Evolutionary conservation across 2,113 vertebrate species (phyloP).

Genomic region (Pterocles orientalis): DNA sequence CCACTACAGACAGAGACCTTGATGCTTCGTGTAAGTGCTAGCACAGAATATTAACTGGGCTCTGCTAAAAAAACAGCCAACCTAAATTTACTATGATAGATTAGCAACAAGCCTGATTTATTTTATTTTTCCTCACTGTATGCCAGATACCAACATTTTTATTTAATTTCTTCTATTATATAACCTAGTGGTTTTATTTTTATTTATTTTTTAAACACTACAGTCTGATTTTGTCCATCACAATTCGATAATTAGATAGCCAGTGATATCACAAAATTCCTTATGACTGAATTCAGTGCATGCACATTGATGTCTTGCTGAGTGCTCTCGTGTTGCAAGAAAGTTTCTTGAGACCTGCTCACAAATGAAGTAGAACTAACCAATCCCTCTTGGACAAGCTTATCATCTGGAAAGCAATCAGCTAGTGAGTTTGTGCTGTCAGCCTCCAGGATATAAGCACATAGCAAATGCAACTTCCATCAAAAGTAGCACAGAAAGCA

Average conservation of each 20-base stretch:
- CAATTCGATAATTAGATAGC: neutral
- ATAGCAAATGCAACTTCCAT: neutral
- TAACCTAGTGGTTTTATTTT: neutral
- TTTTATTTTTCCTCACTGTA: neutral
- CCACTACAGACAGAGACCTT: neutral
- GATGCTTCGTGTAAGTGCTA: neutral
- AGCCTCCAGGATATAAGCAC: neutral
- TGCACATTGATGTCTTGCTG: neutral
- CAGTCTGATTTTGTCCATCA: neutral
- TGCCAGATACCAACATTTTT: rapidly evolving
- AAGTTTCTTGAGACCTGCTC: neutral
- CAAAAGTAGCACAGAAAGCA: neutral
- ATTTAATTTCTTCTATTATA: neutral
- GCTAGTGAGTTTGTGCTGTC: neutral
- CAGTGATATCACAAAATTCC: neutral
- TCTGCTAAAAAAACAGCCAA: neutral
- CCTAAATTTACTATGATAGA: neutral
- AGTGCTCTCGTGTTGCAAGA: neutral
- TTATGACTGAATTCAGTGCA: neutral
- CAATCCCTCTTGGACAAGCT: neutral
- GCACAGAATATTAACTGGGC: neutral
- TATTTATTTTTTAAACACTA: neutral
- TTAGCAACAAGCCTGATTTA: neutral
- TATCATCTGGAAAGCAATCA: neutral
- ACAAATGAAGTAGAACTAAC: neutral